Evolutionary conservation across 2,113 vertebrate species (phyloP), one percentile per base, ranked within the genome.

Genomic region (Procavia capensis): DNA sequence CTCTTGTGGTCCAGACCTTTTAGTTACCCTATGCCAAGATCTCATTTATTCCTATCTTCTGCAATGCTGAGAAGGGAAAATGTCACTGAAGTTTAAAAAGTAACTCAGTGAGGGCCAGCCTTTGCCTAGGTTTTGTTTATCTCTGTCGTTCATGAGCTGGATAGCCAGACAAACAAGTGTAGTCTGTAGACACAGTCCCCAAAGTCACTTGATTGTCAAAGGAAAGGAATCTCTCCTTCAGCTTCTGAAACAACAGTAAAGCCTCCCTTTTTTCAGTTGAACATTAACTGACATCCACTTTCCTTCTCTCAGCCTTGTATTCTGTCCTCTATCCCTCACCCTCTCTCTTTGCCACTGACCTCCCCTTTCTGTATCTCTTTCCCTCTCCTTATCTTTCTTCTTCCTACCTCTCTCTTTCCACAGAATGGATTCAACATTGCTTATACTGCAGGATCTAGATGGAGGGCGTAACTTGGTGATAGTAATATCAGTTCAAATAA

Each of bases 121-220:
- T 97, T 97, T 94, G 78, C 47, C 95, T 92, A 85, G 93, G 50
- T 29, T 93, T 93, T 90, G 91, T 92, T 88, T 97, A 54, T 96
- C 97, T 97, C 68, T 9, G 19, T 88, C 86, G 81, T 94, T 93
- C 96, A 90, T 74, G 92, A 96, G 90, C 94, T 76, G 92, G 97
- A 64, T 84, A 91, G 63, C 59, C 39, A 59, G 91, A 54, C 54
- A 9, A 8, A 74, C 93, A 91, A 41, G 39, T 36, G 90, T 88
- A 76, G 27, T 88, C 64, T 14, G 16, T 84, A 70, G 86, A 95
- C 94, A 31, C 41, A 47, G 59, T 45, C 19, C 57, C 81, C 64
- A 9, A 41, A 59, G 80, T 24, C 36, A 50, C 59, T 36, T 75
- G 47, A 39, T 45, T 83, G 80, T 7, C 64, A 47, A 43, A 82